Evolutionary conservation across 2,888 invertebrate genomes (phyloP).

Genomic region (Camptogramma bilineatum): DNA sequence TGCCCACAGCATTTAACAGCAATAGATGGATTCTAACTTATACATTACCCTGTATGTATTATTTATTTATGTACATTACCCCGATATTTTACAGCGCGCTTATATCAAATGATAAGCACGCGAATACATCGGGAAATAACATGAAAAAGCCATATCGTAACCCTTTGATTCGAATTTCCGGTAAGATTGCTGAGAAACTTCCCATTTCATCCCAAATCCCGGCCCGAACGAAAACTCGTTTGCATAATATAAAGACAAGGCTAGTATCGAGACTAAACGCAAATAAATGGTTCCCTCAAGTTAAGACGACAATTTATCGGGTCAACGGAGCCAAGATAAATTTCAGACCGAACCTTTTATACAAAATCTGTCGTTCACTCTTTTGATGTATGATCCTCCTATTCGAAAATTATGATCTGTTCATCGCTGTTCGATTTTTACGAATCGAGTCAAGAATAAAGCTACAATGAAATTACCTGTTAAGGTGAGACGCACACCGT

Average conservation of each 20-base stretch:
- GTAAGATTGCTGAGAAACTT: conserved; percentile 56
- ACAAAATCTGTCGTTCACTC: conserved; percentile 63
- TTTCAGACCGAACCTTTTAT: conserved; percentile 67
- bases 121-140: conserved; percentile 50
- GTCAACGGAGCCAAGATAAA: conserved; percentile 73
- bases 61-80: conserved; percentile 3
- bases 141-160: conserved; percentile 55
- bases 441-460: not conserved
- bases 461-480: too few relatives aligned
- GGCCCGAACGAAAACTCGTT: conserved; percentile 69
- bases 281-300: conserved; percentile 77
- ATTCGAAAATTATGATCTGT: conserved; percentile 46
- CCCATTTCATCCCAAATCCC: conserved; percentile 58
- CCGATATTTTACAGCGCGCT: conserved; percentile 25
- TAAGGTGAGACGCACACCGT: too few relatives aligned
- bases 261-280: conserved; percentile 72
- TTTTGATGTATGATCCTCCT: conserved; percentile 56
- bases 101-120: conserved; percentile 38
- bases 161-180: conserved; percentile 57
- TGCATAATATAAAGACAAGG: conserved; percentile 74
- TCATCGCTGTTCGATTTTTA: conserved; percentile 20
- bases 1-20: too few relatives aligned
- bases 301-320: conserved; percentile 78
- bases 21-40: not conserved
- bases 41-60: not conserved